These are phyloP conservation scores for Phoebastria nigripes DNA, from an alignment of 2,797 vertebrate genomes.

Conservation along the genomic window DNA sequence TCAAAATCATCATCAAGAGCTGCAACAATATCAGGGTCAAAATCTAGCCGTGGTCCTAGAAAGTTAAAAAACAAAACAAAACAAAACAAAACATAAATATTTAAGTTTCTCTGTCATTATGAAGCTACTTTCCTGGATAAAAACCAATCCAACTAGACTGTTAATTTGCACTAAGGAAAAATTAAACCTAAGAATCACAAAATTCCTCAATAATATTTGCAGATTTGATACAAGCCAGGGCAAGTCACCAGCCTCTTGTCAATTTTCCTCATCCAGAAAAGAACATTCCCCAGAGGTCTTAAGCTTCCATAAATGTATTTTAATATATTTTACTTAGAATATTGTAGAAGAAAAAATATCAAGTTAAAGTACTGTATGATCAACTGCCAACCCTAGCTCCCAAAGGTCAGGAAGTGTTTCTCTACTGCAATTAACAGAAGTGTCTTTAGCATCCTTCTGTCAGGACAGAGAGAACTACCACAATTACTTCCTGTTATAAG, in stretches of 20 bases:
- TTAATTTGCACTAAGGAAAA: background rate
- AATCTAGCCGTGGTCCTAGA: constrained; percentile 89
- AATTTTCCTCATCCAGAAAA: background rate
- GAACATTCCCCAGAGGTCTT: background rate
- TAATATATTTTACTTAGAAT: background rate
- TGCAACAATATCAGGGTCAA: constrained; percentile 96
- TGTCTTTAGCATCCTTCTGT: background rate
- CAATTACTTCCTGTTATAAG: background rate
- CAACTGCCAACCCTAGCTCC: background rate
- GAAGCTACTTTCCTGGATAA: background rate
- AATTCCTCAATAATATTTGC: background rate
- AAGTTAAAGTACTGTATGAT: background rate
- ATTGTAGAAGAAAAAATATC: background rate
- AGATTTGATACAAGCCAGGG: background rate
- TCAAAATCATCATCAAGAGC: constrained; percentile 96
- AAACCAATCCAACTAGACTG: background rate
- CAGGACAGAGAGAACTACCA: background rate
- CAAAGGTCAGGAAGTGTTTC: background rate
- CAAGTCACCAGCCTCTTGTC: background rate
- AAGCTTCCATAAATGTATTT: background rate
- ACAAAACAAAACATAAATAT: background rate
- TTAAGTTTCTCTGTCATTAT: background rate
- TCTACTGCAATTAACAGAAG: background rate
- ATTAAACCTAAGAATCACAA: background rate
- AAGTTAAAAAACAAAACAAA: background rate